Percentiles rank a stretch among this genome's conserved stretches.
Evolutionary conservation across 2,797 vertebrate genomes (phyloP).

Genomic region (Acropternis orthonyx): DNA sequence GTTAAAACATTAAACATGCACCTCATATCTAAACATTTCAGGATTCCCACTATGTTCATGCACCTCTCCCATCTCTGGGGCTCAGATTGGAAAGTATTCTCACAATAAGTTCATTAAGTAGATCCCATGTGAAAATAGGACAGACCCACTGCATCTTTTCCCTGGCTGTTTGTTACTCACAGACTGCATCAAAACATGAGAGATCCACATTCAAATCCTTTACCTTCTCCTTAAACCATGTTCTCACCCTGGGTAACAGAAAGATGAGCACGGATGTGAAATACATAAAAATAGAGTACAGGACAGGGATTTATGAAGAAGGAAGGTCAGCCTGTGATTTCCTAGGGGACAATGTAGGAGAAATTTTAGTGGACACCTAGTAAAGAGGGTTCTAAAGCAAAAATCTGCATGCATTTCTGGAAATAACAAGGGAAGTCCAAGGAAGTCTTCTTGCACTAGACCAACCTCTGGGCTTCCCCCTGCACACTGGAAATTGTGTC

Average conservation of each 20-base stretch:
- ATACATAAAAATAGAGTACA: background rate
- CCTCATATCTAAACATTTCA: background rate
- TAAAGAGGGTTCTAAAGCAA: background rate
- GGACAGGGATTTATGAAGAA: background rate
- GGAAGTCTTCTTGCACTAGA: background rate
- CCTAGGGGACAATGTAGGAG: background rate
- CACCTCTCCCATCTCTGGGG: background rate
- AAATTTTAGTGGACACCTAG: too few relatives aligned
- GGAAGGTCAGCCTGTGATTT: background rate
- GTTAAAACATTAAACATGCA: background rate
- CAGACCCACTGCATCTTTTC: background rate
- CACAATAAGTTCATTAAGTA: background rate
- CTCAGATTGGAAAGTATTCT: background rate
- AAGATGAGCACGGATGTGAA: rapidly evolving
- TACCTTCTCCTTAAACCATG: background rate
- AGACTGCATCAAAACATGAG: background rate
- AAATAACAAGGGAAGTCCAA: background rate
- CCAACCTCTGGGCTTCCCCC: background rate
- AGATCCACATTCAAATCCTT: background rate
- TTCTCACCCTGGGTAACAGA: background rate
- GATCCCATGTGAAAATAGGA: background rate
- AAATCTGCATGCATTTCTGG: background rate
- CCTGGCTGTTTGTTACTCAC: background rate
- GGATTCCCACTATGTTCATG: background rate
- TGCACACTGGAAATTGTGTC: background rate